Evolutionary conservation across 2,888 invertebrate genomes (phyloP).

Genomic region (Erpobdella octoculata): DNA sequence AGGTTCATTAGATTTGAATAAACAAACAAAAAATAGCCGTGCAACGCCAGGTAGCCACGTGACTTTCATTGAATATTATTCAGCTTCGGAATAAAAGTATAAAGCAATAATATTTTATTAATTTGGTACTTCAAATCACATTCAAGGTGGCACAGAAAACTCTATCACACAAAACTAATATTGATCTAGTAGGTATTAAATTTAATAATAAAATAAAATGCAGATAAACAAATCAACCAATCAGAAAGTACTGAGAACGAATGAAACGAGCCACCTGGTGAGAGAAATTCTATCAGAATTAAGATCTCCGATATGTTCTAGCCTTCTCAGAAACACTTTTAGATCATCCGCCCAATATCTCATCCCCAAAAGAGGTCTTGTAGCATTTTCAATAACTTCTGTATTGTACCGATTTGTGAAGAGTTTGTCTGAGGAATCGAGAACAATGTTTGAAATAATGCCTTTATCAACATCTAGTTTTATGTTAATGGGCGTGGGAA

Average conservation of each 20-base stretch:
- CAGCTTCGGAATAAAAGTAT: too few relatives aligned
- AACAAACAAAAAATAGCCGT: too few relatives aligned
- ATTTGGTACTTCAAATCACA: too few relatives aligned
- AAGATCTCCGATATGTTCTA: background rate
- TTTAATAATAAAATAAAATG: too few relatives aligned
- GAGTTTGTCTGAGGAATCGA: background rate
- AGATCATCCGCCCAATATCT: slow-evolving; percentile 21
- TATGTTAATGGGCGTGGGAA: background rate
- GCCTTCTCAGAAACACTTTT: background rate
- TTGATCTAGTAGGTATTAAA: too few relatives aligned
- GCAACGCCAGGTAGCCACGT: too few relatives aligned
- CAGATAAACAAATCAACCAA: too few relatives aligned
- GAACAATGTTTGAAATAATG: background rate
- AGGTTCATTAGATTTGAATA: too few relatives aligned
- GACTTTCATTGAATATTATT: too few relatives aligned
- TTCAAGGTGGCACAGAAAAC: too few relatives aligned
- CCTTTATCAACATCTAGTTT: slow-evolving; percentile 26
- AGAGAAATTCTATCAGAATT: background rate
- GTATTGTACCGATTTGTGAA: background rate
- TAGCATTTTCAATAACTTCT: background rate
- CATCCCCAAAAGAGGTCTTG: background rate
- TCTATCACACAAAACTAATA: too few relatives aligned
- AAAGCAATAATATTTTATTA: too few relatives aligned
- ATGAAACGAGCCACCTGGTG: background rate
- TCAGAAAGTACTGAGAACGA: background rate